Percentiles rank a stretch among this genome's conserved stretches.
phyloP scores from a whole-genome alignment of 2,888 invertebrate species.

The Lasiommata megera region DNA sequence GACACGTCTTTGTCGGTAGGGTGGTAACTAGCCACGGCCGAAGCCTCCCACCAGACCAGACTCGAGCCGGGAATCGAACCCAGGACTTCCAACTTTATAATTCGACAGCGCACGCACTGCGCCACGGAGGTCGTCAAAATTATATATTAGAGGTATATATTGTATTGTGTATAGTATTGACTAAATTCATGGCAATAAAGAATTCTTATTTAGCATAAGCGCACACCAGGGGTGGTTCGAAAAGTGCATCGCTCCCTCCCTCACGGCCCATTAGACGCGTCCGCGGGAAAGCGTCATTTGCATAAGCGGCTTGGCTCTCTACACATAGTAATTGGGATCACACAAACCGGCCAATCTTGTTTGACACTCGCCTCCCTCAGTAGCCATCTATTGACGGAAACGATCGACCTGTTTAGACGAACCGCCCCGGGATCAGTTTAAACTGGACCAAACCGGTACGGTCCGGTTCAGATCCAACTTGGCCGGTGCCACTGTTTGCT shows the following conservation, averaged over 20 bases:
- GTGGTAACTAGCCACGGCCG: no score
- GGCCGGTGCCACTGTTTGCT: conserved; percentile 68
- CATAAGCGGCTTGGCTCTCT: conserved; percentile 79
- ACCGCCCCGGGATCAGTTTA: conserved; percentile 43
- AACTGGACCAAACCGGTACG: conserved; percentile 50
- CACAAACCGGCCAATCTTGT: conserved; percentile 56
- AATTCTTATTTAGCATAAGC: conserved; percentile 8
- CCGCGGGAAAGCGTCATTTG: conserved; percentile 78
- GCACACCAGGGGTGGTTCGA: conserved; percentile 38
- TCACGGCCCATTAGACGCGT: conserved; percentile 76
- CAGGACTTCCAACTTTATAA: no score
- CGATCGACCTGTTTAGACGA: conserved; percentile 33
- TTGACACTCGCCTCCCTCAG: conserved; percentile 45
- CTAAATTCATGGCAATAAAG: background rate
- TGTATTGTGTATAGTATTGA: background rate
- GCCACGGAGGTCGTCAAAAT: no score
- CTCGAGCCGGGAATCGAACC: no score
- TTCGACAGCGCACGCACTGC: no score
- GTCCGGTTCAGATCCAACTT: conserved; percentile 57
- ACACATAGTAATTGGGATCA: conserved; percentile 79
- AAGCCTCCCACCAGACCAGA: no score
- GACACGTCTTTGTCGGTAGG: no score
- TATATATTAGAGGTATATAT: no score
- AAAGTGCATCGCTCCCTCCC: conserved; percentile 64
- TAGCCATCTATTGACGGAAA: conserved; percentile 30